Conservation (phyloP, 2,113 vertebrate genomes). For the Paedocypris sp. region DNA sequence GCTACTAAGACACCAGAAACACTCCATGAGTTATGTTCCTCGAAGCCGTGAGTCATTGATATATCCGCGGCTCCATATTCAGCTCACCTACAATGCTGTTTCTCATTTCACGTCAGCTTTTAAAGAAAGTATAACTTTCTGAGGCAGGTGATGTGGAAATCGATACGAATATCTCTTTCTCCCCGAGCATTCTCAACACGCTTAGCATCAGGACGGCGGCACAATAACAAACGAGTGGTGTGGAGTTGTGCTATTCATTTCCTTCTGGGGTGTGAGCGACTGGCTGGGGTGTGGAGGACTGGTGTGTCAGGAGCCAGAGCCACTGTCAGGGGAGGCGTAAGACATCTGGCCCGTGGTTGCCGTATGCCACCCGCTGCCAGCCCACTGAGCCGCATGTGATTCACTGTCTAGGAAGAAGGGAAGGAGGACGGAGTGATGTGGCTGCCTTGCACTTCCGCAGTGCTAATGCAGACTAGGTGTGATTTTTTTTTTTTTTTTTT, state of each 20-base stretch:
- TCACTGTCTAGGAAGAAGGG: constrained; percentile 18
- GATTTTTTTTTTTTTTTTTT: too few species aligned
- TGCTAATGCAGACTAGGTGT: background rate
- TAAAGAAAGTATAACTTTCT: constrained; percentile 24
- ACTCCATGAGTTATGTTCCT: too few species aligned
- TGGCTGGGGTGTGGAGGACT: constrained; percentile 29
- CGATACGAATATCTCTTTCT: background rate
- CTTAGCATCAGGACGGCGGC: background rate
- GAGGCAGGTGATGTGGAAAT: constrained; percentile 38
- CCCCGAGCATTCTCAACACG: background rate
- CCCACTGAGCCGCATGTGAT: constrained; percentile 39
- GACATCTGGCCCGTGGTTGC: constrained; percentile 42
- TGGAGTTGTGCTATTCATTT: constrained; percentile 43
- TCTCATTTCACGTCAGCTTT: constrained; percentile 10
- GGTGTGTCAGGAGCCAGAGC: constrained; percentile 19
- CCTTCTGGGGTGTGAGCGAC: constrained; percentile 47
- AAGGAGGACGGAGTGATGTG: background rate
- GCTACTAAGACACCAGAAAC: too few species aligned
- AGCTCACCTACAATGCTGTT: background rate
- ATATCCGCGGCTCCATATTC: background rate
- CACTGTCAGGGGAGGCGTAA: constrained; percentile 46
- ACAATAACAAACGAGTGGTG: constrained; percentile 6
- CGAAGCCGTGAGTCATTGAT: too few species aligned
- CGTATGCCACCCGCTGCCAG: constrained; percentile 24
- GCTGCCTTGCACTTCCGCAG: background rate